phyloP scores from a whole-genome alignment of 2,888 invertebrate species.

The Volucella inanis region DNA sequence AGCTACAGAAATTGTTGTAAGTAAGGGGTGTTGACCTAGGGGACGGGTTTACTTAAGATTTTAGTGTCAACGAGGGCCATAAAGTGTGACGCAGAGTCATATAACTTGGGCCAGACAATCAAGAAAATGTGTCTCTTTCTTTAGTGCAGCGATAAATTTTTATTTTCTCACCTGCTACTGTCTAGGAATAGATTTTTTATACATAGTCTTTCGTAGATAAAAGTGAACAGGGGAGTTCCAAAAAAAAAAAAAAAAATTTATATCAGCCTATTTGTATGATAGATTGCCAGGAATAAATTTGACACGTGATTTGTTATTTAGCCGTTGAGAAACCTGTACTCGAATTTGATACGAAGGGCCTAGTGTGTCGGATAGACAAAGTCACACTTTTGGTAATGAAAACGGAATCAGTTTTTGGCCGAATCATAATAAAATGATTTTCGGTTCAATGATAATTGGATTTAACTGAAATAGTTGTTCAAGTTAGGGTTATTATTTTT shows the following conservation, averaged over 20 bases:
- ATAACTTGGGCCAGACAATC: slow-evolving; percentile 19
- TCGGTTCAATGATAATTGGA: slow-evolving; percentile 7
- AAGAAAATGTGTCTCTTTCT: background rate
- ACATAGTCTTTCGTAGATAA: too few relatives aligned
- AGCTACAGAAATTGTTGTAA: background rate
- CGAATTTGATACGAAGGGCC: background rate
- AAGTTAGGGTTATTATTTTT: background rate
- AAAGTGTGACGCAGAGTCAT: slow-evolving; percentile 24
- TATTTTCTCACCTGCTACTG: background rate
- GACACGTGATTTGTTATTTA: background rate
- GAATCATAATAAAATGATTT: slow-evolving; percentile 10
- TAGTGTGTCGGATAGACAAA: too few relatives aligned
- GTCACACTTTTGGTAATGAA: too few relatives aligned
- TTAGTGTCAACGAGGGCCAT: slow-evolving; percentile 27
- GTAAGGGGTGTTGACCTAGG: background rate
- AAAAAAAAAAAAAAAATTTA: background rate
- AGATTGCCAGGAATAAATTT: background rate
- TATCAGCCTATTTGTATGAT: background rate
- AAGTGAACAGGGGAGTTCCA: background rate
- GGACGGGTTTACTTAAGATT: slow-evolving; percentile 36
- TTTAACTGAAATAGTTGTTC: background rate
- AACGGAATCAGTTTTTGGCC: background rate
- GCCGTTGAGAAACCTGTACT: background rate
- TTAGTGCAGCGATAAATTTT: slow-evolving; percentile 32
- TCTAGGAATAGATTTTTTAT: background rate